phyloP scores from a whole-genome alignment of 2,113 vertebrate genomes.

The Passer montanus region DNA sequence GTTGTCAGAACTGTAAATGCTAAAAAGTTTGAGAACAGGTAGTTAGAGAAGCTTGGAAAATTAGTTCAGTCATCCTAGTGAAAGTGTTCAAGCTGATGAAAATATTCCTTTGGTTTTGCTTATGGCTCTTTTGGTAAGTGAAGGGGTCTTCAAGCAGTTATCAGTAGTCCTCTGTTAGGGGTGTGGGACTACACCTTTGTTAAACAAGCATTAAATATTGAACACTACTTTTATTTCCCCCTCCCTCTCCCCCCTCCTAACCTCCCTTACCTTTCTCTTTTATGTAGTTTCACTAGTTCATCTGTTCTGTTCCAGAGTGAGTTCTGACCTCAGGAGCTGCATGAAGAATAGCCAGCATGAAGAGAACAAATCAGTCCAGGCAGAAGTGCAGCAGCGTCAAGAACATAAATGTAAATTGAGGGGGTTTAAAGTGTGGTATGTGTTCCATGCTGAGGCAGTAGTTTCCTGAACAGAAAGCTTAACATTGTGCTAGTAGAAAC shows the following conservation, averaged over 20 bases:
- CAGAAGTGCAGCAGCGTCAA: constrained; percentile 51
- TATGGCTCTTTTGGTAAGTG: background rate
- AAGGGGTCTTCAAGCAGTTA: background rate
- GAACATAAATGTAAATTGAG: constrained; percentile 53
- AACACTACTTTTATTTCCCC: background rate
- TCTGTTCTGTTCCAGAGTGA: constrained; percentile 45
- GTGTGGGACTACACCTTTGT: background rate
- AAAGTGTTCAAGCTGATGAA: background rate
- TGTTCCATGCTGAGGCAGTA: background rate
- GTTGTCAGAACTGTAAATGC: background rate
- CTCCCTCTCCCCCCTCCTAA: too few species aligned
- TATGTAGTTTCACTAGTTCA: constrained; percentile 21
- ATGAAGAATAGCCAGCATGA: constrained; percentile 49
- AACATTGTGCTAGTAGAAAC: background rate
- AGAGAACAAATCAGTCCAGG: constrained; percentile 51
- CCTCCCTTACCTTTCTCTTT: background rate
- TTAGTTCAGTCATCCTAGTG: background rate
- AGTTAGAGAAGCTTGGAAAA: background rate
- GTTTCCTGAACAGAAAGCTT: background rate
- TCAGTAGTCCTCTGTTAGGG: background rate
- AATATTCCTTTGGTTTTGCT: background rate
- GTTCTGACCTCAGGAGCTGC: constrained; percentile 44
- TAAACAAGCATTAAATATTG: background rate
- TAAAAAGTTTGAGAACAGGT: background rate
- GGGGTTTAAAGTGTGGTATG: constrained; percentile 6